These are phyloP conservation scores for Pangasius djambal DNA, from an alignment of 2,797 vertebrate genomes.

Conservation along the genomic window DNA sequence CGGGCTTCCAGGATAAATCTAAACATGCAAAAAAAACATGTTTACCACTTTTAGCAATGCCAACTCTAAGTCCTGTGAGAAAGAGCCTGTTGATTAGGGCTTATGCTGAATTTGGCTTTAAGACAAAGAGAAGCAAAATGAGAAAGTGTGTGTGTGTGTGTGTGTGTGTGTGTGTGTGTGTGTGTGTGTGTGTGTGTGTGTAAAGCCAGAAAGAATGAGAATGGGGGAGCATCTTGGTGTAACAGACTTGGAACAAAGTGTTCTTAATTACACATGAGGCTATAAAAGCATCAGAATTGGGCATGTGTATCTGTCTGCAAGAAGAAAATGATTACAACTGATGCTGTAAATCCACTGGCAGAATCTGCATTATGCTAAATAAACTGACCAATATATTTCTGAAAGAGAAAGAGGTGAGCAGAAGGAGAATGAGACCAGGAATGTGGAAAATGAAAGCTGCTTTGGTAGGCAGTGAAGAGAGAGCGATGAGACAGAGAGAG, in stretches of 20 bases:
- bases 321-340: background rate
- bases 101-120: slow-evolving; percentile 51
- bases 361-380: background rate
- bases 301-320: slow-evolving; percentile 28
- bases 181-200: slow-evolving; percentile 41
- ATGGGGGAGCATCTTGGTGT: slow-evolving; percentile 51
- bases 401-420: slow-evolving; percentile 18
- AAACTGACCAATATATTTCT: background rate
- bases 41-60: slow-evolving; percentile 31
- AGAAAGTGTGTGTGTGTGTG: slow-evolving; percentile 38
- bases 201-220: slow-evolving; percentile 43
- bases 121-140: slow-evolving; percentile 27
- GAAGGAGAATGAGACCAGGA: slow-evolving; percentile 3
- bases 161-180: slow-evolving; percentile 42
- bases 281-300: slow-evolving; percentile 43
- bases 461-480: slow-evolving; percentile 31
- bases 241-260: slow-evolving; percentile 59
- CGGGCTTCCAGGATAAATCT: slow-evolving; percentile 46
- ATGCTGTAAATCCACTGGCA: background rate
- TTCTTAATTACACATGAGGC: slow-evolving; percentile 61
- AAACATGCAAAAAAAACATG: slow-evolving; percentile 37
- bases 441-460: slow-evolving; percentile 27
- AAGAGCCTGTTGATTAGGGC: slow-evolving; percentile 61
- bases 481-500: slow-evolving; percentile 23
- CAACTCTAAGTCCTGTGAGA: slow-evolving; percentile 44